Conservation (phyloP, 2,888 invertebrate species). For the Diarsia rubi region DNA sequence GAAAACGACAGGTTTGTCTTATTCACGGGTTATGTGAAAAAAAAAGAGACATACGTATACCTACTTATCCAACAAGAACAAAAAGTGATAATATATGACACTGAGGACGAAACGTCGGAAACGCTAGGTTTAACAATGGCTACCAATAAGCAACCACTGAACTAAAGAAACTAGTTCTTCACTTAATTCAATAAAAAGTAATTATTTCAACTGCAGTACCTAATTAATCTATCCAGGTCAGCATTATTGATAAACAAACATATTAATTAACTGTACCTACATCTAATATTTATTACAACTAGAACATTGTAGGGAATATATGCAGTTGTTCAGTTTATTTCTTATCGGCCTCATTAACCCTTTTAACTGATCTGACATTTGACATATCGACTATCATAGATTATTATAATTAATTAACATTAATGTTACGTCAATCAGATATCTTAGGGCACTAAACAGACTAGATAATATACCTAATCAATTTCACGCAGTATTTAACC, state of each 20-base stretch:
- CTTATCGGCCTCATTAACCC: constrained; percentile 47
- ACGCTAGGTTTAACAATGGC: neutral
- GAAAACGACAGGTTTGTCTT: constrained; percentile 10
- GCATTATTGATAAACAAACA: constrained; percentile 15
- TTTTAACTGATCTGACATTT: constrained; percentile 57
- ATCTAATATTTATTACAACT: constrained; percentile 33
- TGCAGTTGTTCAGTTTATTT: constrained; percentile 26
- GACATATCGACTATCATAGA: constrained; percentile 37
- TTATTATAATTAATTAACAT: constrained; percentile 41
- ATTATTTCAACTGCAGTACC: neutral
- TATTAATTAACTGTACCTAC: constrained; percentile 30
- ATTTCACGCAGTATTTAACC: constrained; percentile 1
- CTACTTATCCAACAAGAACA: neutral
- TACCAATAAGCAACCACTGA: neutral
- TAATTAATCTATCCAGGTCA: constrained; percentile 40
- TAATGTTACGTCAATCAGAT: constrained; percentile 24
- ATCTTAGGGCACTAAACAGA: constrained; percentile 1
- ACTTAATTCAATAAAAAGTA: neutral
- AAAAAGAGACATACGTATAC: too few relatives aligned
- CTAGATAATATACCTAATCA: constrained; percentile 3
- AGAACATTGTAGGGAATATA: constrained; percentile 25
- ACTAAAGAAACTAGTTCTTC: neutral
- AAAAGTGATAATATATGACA: neutral
- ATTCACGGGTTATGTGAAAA: neutral
- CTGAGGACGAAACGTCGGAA: neutral